Conservation (phyloP, 2,113 vertebrate species). For the Indicator indicator region DNA sequence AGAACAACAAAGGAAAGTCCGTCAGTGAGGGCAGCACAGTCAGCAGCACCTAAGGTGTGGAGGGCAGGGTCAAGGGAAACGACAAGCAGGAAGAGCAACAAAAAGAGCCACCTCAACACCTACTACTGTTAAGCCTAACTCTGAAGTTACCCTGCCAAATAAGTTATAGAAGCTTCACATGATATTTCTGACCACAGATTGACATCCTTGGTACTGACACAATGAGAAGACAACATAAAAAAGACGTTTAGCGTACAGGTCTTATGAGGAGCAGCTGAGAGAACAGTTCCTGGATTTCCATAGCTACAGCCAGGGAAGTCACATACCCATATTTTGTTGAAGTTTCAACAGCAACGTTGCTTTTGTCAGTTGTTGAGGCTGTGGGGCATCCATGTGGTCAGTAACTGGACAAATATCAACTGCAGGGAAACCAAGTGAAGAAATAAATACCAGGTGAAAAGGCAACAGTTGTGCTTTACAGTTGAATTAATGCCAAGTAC, state of each 20-base stretch:
- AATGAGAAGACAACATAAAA: neutral
- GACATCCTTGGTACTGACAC: neutral
- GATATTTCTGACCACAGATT: neutral
- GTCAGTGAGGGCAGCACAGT: neutral
- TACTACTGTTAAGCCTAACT: neutral
- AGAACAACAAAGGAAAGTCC: slow-evolving; percentile 54
- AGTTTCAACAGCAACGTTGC: slow-evolving; percentile 64
- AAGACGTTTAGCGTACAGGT: too few species aligned
- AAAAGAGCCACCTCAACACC: neutral
- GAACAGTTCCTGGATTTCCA: neutral
- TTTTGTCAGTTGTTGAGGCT: slow-evolving; percentile 63
- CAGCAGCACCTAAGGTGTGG: neutral
- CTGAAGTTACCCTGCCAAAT: neutral
- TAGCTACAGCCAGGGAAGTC: neutral
- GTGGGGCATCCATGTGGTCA: slow-evolving; percentile 10
- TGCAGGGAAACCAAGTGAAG: slow-evolving; percentile 43
- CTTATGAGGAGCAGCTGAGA: too few species aligned
- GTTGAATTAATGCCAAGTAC: neutral
- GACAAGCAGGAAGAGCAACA: neutral
- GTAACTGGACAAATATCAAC: slow-evolving; percentile 57
- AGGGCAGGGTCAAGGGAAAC: neutral
- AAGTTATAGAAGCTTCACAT: neutral
- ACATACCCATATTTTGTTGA: slow-evolving; percentile 80
- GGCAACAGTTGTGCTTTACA: neutral
- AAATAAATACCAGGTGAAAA: neutral